Conservation (phyloP, 2,888 invertebrate genomes). For the Papilio gigon region DNA sequence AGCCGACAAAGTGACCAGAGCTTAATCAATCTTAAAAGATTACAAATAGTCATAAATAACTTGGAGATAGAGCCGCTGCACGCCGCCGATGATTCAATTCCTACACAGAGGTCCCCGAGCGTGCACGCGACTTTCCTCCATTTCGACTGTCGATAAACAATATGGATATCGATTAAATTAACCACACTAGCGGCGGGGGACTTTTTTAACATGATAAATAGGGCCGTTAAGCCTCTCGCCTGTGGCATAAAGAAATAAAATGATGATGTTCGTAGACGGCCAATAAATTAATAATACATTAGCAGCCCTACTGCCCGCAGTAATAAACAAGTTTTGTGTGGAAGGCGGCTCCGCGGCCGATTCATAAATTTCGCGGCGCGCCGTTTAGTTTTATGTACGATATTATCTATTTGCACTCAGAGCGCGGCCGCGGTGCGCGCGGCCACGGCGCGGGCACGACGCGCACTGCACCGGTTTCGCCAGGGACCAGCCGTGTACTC, state of each 20-base stretch:
- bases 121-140: slow-evolving; percentile 47
- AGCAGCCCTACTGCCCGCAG: slow-evolving; percentile 70
- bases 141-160: slow-evolving; percentile 60
- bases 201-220: slow-evolving; percentile 68
- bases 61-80: slow-evolving; percentile 42
- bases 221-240: slow-evolving; percentile 67
- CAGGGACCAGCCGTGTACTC: slow-evolving; percentile 46
- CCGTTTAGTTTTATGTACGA: slow-evolving; percentile 78
- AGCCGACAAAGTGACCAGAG: slow-evolving; percentile 41
- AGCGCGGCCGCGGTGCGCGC: slow-evolving; percentile 43
- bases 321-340: slow-evolving; percentile 80
- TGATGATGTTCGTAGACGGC: slow-evolving; percentile 69
- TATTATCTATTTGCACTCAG: slow-evolving; percentile 76
- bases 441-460: slow-evolving; percentile 43
- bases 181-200: slow-evolving; percentile 65
- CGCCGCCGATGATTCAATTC: slow-evolving; percentile 40
- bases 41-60: slow-evolving; percentile 44
- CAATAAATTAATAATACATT: slow-evolving; percentile 69
- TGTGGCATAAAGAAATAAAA: slow-evolving; percentile 69
- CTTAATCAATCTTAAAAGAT: slow-evolving; percentile 46
- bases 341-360: slow-evolving; percentile 76
- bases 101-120: slow-evolving; percentile 40
- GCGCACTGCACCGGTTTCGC: slow-evolving; percentile 48
- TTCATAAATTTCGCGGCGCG: slow-evolving; percentile 79
- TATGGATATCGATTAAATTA: slow-evolving; percentile 70